Evolutionary conservation across 1,140 invertebrate species (phyloP).

Genomic region (Heliconius nattereri): DNA sequence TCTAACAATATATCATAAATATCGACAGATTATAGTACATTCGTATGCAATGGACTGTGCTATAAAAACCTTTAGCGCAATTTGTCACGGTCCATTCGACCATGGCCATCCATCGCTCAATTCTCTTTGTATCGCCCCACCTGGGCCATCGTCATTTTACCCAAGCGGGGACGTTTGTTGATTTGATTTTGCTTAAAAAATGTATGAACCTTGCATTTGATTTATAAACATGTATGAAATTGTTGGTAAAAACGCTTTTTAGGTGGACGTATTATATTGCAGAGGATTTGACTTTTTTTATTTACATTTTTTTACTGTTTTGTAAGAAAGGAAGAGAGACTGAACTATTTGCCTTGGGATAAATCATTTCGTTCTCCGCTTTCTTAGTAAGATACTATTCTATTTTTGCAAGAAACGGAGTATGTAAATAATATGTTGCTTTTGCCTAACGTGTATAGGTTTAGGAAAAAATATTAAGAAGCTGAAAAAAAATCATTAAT

Average conservation of each 20-base stretch:
- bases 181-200: neutral
- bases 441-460: no score
- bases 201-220: neutral
- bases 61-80: slow-evolving; percentile 33
- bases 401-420: no score
- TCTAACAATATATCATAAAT: neutral
- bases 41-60: slow-evolving; percentile 15
- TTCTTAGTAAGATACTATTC: no score
- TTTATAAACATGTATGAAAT: neutral
- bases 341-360: no score
- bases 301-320: no score
- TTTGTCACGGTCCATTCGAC: slow-evolving; percentile 37
- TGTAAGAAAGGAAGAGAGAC: no score
- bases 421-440: neutral
- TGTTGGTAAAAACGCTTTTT: no score
- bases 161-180: neutral
- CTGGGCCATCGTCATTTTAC: slow-evolving; percentile 31
- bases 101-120: slow-evolving; percentile 35
- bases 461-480: no score
- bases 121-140: slow-evolving; percentile 37
- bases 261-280: no score
- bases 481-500: no score
- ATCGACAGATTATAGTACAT: neutral
- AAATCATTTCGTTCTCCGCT: no score
- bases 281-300: no score